Base-by-base conservation (phyloP, 2,888 invertebrate species). In the Xiphydria camelus region DNA sequence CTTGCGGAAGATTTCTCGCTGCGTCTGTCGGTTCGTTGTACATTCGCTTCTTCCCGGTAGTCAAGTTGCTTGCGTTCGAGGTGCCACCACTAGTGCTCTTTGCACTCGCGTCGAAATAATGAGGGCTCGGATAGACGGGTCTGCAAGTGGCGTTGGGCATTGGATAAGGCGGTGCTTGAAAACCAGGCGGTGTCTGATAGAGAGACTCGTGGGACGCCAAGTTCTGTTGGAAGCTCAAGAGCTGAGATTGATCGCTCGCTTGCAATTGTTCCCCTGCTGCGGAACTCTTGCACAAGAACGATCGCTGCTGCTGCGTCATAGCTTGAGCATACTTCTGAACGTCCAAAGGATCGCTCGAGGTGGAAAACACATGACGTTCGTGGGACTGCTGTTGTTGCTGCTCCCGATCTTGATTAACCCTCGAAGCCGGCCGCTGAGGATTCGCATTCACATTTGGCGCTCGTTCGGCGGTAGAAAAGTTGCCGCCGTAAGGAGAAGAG, bases 21-120 rank as follows among this genome's bases (percentile, higher is more conserved):
- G 55, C 53, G 4, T 58, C 62, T 10, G 45, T 19, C 0, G 67
- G 58, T 25, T 74, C 75, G 41, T 64, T 73, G 51, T 74, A 74
- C 41, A 63, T 64, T 1, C 75, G 68, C 39, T 75, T 75, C 39
- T 75, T 74, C 1, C 68, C 69, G 3, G 75, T 69, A 2, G 70
- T 57, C 5, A 71, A 49, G 41, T 57, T 67, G 29, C 65, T 57
- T 29, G 29, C 9, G 2, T 54, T 38, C 1, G 62, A 44, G 2
- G 51, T 49, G 3, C 47, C 57, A n/a, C 52, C 38, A 10, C 44
- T 55, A 12, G 55, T 42, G 4, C 58, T 25, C 12, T 64, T 66
- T 5, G 46, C 32, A 22, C 64, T 64, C 3, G 71, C 52, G 29
- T 75, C 74, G 33, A 73, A 75, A 39, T 74, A 75, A 41, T 69